A percentile compares a stretch with the other conserved stretches of the same genome.
Conservation (phyloP, 2,113 vertebrate species). For the Oceanites oceanicus region DNA sequence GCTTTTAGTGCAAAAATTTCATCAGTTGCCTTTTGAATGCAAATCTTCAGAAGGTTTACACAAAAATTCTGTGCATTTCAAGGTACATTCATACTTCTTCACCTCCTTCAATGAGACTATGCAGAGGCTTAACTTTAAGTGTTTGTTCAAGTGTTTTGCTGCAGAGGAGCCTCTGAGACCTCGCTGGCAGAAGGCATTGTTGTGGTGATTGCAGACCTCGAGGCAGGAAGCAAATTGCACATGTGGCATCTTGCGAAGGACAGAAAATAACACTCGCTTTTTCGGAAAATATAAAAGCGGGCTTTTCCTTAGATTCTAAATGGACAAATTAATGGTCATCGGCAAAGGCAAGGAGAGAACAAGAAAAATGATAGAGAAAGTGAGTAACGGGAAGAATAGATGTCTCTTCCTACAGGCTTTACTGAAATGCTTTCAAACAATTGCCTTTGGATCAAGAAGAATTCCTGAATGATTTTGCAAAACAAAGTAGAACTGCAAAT, state of each 20-base stretch:
- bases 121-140: neutral
- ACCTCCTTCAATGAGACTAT: neutral
- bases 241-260: neutral
- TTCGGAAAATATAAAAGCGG: accelerated
- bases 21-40: neutral
- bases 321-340: neutral
- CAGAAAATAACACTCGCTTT: neutral
- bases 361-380: neutral
- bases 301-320: neutral
- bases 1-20: neutral
- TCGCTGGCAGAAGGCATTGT: constrained; percentile 9
- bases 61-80: neutral
- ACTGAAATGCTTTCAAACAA: constrained; percentile 11
- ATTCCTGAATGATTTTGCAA: constrained; percentile 27
- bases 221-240: neutral
- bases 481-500: constrained; percentile 35
- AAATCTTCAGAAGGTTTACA: neutral
- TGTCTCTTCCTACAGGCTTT: neutral
- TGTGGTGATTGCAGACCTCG: constrained; percentile 4
- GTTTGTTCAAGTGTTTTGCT: constrained; percentile 14
- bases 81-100: neutral
- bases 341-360: neutral
- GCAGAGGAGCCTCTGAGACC: neutral
- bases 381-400: accelerated
- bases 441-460: neutral